Percentiles rank a stretch among this genome's conserved stretches.
Evolutionary conservation across 2,113 vertebrate species (phyloP).

Genomic region (Lophotis ruficrista): DNA sequence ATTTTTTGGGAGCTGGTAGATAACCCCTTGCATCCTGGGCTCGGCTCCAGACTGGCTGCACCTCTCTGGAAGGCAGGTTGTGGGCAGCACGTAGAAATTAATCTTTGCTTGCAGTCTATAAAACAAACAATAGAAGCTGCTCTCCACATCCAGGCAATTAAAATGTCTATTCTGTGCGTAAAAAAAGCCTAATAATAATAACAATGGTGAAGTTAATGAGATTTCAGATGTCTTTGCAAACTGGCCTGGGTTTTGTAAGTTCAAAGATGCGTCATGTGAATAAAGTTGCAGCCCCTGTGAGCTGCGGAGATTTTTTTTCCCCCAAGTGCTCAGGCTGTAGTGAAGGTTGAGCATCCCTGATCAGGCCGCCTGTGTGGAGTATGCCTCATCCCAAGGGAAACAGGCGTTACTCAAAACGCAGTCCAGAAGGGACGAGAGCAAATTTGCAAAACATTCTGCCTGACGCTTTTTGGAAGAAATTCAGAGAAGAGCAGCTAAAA

Average conservation of each 20-base stretch:
- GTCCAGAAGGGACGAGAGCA: background rate
- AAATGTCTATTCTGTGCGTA: slow-evolving; percentile 31
- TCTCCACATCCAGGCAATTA: slow-evolving; percentile 38
- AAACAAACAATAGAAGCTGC: slow-evolving; percentile 7
- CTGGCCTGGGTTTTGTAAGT: background rate
- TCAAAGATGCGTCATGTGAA: background rate
- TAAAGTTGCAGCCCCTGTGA: background rate
- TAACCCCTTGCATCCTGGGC: background rate
- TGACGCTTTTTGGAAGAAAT: slow-evolving; percentile 9
- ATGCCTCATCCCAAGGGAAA: background rate
- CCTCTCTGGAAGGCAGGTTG: background rate
- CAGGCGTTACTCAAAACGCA: slow-evolving; percentile 1
- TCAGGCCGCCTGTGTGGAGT: background rate
- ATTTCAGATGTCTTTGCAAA: slow-evolving; percentile 17
- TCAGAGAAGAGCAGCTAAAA: slow-evolving; percentile 53
- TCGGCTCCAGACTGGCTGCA: fast-evolving
- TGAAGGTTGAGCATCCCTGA: background rate
- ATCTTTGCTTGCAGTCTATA: background rate
- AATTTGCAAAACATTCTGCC: slow-evolving; percentile 23
- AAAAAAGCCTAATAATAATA: slow-evolving; percentile 37
- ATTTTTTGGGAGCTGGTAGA: background rate
- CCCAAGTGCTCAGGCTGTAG: background rate
- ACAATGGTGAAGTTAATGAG: slow-evolving; percentile 39
- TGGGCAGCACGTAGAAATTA: background rate
- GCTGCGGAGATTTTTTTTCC: background rate